These are phyloP conservation scores for Scelioninae gen. 2 DNA, from an alignment of 2,888 invertebrate genomes.

Conservation along the genomic window DNA sequence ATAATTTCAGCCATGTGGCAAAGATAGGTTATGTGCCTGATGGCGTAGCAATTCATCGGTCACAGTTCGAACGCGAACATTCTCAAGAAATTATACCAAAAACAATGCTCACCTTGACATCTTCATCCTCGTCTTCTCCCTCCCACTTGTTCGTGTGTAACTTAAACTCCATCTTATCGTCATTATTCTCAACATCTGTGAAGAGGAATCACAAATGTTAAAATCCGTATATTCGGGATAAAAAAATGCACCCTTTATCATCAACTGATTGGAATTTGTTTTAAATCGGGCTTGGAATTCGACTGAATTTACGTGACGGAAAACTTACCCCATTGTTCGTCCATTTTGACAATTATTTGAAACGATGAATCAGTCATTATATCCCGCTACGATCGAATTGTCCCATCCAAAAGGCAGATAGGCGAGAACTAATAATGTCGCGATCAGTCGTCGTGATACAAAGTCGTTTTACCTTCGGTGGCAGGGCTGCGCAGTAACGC, in stretches of 20 bases:
- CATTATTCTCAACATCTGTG: slow-evolving; percentile 79
- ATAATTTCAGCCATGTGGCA: slow-evolving; percentile 65
- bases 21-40: slow-evolving; percentile 63
- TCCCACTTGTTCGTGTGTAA: slow-evolving; percentile 87
- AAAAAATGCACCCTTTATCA: not conserved
- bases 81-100: too few relatives aligned
- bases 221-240: too few relatives aligned
- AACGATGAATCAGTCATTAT: too few relatives aligned
- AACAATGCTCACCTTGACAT: slow-evolving; percentile 82
- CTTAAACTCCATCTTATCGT: slow-evolving; percentile 80
- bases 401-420: too few relatives aligned
- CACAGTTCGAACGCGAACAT: too few relatives aligned
- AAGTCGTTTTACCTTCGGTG: too few relatives aligned
- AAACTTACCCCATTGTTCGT: slow-evolving; percentile 83
- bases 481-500: too few relatives aligned
- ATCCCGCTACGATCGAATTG: too few relatives aligned
- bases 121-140: slow-evolving; percentile 91
- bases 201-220: too few relatives aligned
- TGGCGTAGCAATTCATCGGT: not conserved
- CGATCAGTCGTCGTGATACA: too few relatives aligned
- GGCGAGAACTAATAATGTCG: too few relatives aligned
- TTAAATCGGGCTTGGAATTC: not conserved
- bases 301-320: not conserved
- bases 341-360: slow-evolving; percentile 75
- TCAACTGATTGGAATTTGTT: not conserved